These are phyloP conservation scores for Brachionus manjavacas DNA, from an alignment of 1,140 invertebrate genomes.

Conservation along the genomic window DNA sequence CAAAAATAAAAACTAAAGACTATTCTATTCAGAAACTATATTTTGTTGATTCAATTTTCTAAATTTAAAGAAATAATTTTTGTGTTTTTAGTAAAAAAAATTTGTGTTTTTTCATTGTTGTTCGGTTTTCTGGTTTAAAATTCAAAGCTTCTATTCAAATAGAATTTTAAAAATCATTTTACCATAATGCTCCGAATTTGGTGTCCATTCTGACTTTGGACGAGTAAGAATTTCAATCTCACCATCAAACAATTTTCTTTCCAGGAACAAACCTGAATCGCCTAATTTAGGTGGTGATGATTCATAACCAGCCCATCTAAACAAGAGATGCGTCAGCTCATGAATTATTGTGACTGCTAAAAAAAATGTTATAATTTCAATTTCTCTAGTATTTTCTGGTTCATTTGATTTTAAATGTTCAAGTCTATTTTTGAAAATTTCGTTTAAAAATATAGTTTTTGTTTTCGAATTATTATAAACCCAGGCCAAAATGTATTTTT, in stretches of 20 bases:
- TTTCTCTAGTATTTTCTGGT: neutral
- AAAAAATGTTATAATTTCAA: neutral
- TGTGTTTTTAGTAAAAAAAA: too few species aligned
- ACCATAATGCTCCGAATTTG: neutral
- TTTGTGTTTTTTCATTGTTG: too few species aligned
- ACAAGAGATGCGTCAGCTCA: neutral
- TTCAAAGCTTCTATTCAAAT: too few species aligned
- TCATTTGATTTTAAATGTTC: neutral
- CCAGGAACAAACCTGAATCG: neutral
- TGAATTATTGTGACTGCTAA: neutral
- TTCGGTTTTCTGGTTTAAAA: too few species aligned
- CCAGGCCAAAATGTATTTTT: neutral
- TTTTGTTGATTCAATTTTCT: too few species aligned
- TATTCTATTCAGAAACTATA: too few species aligned
- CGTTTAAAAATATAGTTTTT: neutral
- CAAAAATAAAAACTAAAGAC: too few species aligned
- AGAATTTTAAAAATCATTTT: neutral
- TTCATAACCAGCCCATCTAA: neutral
- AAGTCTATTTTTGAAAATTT: neutral
- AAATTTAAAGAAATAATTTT: too few species aligned
- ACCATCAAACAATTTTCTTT: neutral
- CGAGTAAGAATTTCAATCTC: neutral
- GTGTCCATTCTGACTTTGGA: neutral
- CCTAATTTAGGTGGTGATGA: neutral
- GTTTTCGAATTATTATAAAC: neutral